phyloP scores from a whole-genome alignment of 2,113 vertebrate species.

The Rattus rattus region DNA sequence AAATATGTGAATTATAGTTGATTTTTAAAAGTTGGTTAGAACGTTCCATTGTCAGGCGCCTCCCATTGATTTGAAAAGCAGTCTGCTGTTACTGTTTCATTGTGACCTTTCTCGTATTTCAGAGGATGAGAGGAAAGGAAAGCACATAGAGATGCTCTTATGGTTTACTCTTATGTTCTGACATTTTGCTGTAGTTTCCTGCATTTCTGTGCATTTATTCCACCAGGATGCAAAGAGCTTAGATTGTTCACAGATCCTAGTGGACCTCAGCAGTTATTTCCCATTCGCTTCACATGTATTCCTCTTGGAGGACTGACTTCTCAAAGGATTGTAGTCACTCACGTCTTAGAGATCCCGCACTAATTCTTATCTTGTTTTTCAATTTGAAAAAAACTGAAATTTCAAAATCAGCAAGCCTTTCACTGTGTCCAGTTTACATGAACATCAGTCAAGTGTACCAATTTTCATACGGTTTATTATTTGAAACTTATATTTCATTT shows the following conservation, averaged over 20 bases:
- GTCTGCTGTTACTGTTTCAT: background rate
- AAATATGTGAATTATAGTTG: background rate
- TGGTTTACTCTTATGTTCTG: background rate
- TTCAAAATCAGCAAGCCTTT: background rate
- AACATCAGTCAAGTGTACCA: background rate
- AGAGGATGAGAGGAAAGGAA: background rate
- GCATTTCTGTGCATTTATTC: background rate
- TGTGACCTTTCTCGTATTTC: background rate
- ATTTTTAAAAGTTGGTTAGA: background rate
- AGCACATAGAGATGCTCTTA: background rate
- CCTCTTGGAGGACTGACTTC: background rate
- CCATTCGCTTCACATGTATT: background rate
- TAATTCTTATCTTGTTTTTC: background rate
- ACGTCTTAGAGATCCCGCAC: background rate
- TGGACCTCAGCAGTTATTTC: background rate
- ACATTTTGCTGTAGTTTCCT: conserved; percentile 6
- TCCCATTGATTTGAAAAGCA: conserved; percentile 43
- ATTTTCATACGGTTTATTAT: background rate
- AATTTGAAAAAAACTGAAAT: background rate
- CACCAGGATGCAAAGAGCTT: background rate
- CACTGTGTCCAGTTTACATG: background rate
- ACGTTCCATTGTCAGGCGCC: conserved; percentile 4
- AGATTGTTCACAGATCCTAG: conserved; percentile 3
- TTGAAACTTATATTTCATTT: background rate
- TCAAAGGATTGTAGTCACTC: background rate